These are phyloP conservation scores for Cosmopolites sordidus DNA, from an alignment of 2,888 invertebrate species.

Conservation along the genomic window DNA sequence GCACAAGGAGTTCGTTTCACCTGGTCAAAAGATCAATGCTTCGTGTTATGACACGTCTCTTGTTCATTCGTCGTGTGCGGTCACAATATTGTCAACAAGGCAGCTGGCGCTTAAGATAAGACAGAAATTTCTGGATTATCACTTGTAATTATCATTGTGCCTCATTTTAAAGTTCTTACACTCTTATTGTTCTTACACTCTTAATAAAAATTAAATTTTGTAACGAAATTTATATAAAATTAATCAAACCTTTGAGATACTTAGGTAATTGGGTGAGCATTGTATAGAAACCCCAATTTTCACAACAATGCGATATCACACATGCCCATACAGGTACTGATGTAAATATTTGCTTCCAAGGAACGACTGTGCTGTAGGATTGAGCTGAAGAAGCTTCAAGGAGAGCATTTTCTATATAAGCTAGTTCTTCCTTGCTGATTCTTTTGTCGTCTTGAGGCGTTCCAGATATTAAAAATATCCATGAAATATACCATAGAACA, in stretches of 20 bases:
- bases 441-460: conserved; percentile 70
- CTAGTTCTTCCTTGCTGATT: conserved; percentile 68
- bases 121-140: too few species aligned
- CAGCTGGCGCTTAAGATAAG: too few species aligned
- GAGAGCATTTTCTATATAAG: conserved; percentile 64
- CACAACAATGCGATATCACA: conserved; percentile 72
- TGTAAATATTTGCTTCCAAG: conserved; percentile 71
- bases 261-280: conserved; percentile 78
- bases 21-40: too few species aligned
- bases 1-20: too few species aligned
- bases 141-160: too few species aligned
- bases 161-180: too few species aligned
- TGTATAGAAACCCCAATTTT: conserved; percentile 89
- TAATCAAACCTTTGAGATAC: conserved; percentile 79
- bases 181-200: too few species aligned
- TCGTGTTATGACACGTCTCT: too few species aligned
- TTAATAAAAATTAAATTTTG: too few species aligned
- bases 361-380: conserved; percentile 49
- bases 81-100: too few species aligned
- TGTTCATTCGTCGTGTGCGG: too few species aligned
- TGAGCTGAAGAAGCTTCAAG: conserved; percentile 38
- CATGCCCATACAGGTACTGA: conserved; percentile 80
- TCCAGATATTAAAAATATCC: conserved; percentile 69
- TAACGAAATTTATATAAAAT: conserved; percentile 2
- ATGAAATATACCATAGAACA: conserved; percentile 65